These are phyloP conservation scores for Lordiphosa collinella DNA, from an alignment of 1,140 invertebrate species.

Conservation along the genomic window DNA sequence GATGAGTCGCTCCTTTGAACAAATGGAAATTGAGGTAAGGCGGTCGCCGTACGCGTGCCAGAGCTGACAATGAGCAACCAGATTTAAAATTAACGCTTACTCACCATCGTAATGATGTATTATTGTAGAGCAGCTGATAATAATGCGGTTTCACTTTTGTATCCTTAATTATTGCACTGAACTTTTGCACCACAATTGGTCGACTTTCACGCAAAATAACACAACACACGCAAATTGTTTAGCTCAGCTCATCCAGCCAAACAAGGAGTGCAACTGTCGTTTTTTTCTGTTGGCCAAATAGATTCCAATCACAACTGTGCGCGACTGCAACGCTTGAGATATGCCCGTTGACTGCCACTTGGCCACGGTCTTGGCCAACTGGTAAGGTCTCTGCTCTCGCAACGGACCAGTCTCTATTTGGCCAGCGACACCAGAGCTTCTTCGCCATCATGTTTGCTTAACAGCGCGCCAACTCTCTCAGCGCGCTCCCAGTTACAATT, in stretches of 20 bases:
- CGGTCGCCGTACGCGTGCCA: slow-evolving; percentile 17
- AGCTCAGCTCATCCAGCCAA: slow-evolving; percentile 15
- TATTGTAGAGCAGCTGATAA: background rate
- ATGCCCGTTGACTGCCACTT: slow-evolving; percentile 63
- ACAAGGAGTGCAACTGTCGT: slow-evolving; percentile 7
- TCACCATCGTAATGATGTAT: slow-evolving; percentile 5
- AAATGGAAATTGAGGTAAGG: slow-evolving; percentile 24
- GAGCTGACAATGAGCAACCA: background rate
- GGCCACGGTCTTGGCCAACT: slow-evolving; percentile 46
- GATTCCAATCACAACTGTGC: background rate
- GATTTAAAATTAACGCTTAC: background rate
- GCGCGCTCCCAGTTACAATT: slow-evolving; percentile 69
- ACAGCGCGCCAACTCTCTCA: slow-evolving; percentile 33
- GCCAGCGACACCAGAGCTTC: slow-evolving; percentile 34
- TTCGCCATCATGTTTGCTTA: slow-evolving; percentile 52
- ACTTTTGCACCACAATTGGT: slow-evolving; percentile 24
- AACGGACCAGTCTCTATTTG: slow-evolving; percentile 30
- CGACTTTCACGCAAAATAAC: slow-evolving; percentile 65
- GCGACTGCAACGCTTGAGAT: slow-evolving; percentile 69
- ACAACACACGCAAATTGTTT: slow-evolving; percentile 55
- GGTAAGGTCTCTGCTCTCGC: slow-evolving; percentile 54
- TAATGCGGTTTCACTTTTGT: slow-evolving; percentile 27
- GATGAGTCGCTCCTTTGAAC: slow-evolving; percentile 8
- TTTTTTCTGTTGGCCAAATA: too few relatives aligned
- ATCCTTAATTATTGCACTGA: slow-evolving; percentile 61